Evolutionary conservation across 2,113 vertebrate species (phyloP).

Genomic region (human): DNA sequence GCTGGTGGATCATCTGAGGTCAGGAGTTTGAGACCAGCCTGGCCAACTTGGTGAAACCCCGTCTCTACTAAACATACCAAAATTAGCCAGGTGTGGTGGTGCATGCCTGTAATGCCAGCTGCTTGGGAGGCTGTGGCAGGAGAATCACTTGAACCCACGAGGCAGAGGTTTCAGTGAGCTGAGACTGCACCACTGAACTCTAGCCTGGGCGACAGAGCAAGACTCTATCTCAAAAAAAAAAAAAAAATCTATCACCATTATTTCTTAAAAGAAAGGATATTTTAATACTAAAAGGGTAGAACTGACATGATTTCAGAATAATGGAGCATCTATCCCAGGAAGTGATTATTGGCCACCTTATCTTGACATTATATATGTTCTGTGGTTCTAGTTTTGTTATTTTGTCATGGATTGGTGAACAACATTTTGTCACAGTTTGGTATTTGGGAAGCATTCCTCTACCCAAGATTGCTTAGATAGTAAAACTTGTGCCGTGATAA

Average conservation of each 20-base stretch:
- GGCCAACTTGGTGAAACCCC: too few species aligned
- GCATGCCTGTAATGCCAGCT: too few species aligned
- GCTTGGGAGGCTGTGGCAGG: too few species aligned
- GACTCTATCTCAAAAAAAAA: too few species aligned
- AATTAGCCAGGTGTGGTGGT: too few species aligned
- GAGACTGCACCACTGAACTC: too few species aligned
- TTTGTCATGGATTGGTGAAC: background rate
- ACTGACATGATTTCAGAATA: background rate
- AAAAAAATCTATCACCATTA: background rate
- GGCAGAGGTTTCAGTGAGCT: too few species aligned
- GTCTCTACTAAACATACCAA: too few species aligned
- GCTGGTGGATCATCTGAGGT: too few species aligned
- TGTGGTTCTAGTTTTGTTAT: background rate
- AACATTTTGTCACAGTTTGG: background rate
- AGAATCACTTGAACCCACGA: too few species aligned
- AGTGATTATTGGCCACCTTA: background rate
- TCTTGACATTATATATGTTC: background rate
- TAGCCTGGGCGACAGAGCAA: too few species aligned
- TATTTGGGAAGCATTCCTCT: slow-evolving; percentile 10
- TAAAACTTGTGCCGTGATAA: slow-evolving; percentile 38
- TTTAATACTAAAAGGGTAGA: background rate
- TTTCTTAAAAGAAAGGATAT: slow-evolving; percentile 10
- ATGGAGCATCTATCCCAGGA: background rate
- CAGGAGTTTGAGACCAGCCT: too few species aligned
- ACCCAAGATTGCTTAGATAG: background rate